Evolutionary conservation across 2,888 invertebrate species (phyloP).

Genomic region (Acanthococcus lagerstroemiae): DNA sequence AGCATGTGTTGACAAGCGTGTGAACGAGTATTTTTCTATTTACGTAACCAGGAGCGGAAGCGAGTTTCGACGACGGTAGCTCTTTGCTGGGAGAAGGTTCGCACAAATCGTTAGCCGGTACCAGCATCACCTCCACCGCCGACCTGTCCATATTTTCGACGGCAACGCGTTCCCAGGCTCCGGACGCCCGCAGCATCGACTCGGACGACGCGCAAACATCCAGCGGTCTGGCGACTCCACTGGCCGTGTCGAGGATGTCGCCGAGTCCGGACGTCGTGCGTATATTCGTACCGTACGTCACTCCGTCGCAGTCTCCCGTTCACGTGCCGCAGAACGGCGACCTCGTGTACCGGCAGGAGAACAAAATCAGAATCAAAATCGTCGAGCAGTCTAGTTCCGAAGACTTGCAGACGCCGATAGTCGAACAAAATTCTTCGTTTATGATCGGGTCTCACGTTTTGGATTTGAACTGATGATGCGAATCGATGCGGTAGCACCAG

Average conservation of each 20-base stretch:
- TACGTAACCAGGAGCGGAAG: slow-evolving; percentile 47
- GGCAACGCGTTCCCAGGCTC: slow-evolving; percentile 59
- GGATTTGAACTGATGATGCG: no score
- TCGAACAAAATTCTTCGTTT: slow-evolving; percentile 15
- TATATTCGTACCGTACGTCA: slow-evolving; percentile 67
- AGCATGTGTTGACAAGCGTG: no score
- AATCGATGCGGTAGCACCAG: no score
- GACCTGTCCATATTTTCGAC: slow-evolving; percentile 68
- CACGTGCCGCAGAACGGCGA: slow-evolving; percentile 22
- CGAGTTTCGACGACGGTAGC: slow-evolving; percentile 57
- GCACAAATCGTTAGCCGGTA: slow-evolving; percentile 68
- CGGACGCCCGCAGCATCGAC: slow-evolving; percentile 66
- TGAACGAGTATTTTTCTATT: no score
- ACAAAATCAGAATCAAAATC: slow-evolving; percentile 19
- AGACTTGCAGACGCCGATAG: slow-evolving; percentile 21
- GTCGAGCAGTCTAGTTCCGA: slow-evolving; percentile 16
- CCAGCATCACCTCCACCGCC: slow-evolving; percentile 72
- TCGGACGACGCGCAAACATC: slow-evolving; percentile 44
- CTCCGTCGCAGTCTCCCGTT: slow-evolving; percentile 36
- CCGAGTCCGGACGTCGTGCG: slow-evolving; percentile 59
- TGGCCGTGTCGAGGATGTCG: slow-evolving; percentile 31
- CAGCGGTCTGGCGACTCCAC: slow-evolving; percentile 52
- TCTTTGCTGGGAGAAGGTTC: slow-evolving; percentile 59
- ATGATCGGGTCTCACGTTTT: not conserved
- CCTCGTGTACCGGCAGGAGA: slow-evolving; percentile 11